A percentile compares a stretch with the other conserved stretches of the same genome.
These are phyloP conservation scores for Platygyra sinensis DNA, from an alignment of 64 coral and sea anemone genomes.

Conservation along the genomic window DNA sequence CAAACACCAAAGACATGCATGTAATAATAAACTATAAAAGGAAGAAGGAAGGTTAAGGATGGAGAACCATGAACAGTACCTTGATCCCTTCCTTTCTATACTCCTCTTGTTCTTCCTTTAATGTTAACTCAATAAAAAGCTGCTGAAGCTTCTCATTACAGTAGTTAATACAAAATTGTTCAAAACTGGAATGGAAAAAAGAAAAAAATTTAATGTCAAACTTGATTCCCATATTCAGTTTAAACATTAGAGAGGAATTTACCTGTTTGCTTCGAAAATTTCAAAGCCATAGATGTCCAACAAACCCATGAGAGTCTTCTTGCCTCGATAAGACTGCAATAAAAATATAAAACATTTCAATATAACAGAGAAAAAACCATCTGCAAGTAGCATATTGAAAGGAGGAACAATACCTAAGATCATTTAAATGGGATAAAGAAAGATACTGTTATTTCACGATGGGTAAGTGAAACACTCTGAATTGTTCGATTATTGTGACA, in stretches of 20 bases:
- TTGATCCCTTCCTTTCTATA: constrained; percentile 91
- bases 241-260: not conserved
- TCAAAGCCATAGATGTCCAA: constrained; percentile 99
- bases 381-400: too few relatives aligned
- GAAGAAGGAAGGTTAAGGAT: too few relatives aligned
- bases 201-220: not conserved
- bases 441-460: too few relatives aligned
- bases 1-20: too few relatives aligned
- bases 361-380: too few relatives aligned
- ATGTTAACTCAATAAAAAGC: constrained; percentile 89
- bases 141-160: constrained; percentile 98
- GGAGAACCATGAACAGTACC: constrained; percentile 12
- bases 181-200: constrained; percentile 69
- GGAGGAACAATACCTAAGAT: too few relatives aligned
- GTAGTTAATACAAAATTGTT: constrained; percentile 97
- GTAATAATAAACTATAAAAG: too few relatives aligned
- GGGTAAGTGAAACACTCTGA: too few relatives aligned
- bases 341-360: not conserved
- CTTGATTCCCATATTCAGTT: not conserved
- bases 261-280: constrained; percentile 96
- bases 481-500: too few relatives aligned
- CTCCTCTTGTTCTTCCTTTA: constrained; percentile 91
- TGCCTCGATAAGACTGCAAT: constrained; percentile 71
- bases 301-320: constrained; percentile 82
- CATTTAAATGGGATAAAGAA: too few relatives aligned